Percentiles rank a stretch among this genome's conserved stretches.
Evolutionary conservation across 1,140 invertebrate species (phyloP).

Genomic region (Drosophila trapezifrons): DNA sequence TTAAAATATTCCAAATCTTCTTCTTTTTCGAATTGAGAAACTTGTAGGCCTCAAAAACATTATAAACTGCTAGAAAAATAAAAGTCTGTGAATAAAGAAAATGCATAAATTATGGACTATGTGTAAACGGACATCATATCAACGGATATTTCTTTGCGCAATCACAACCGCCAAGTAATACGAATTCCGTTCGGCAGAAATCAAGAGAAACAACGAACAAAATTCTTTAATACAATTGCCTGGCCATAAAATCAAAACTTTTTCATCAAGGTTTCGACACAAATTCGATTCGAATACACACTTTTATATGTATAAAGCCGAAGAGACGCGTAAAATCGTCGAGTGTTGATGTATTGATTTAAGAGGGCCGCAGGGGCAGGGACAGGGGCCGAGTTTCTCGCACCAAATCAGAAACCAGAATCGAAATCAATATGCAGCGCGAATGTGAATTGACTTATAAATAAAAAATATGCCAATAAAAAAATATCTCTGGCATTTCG

Average conservation of each 20-base stretch:
- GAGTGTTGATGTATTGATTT: slow-evolving; percentile 71
- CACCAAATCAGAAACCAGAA: slow-evolving; percentile 63
- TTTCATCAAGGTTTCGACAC: slow-evolving; percentile 71
- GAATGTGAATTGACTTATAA: slow-evolving; percentile 77
- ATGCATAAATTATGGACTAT: slow-evolving; percentile 17
- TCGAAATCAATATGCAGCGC: slow-evolving; percentile 56
- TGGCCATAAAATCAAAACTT: slow-evolving; percentile 40
- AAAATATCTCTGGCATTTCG: slow-evolving; percentile 54
- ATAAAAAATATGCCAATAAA: slow-evolving; percentile 72
- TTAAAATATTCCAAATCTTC: not conserved
- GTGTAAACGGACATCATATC: slow-evolving; percentile 48
- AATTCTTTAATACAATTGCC: slow-evolving; percentile 29
- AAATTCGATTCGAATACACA: slow-evolving; percentile 38
- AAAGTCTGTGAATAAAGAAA: slow-evolving; percentile 6
- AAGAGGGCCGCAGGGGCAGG: slow-evolving; percentile 3
- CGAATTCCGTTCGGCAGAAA: slow-evolving; percentile 10
- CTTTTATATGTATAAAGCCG: slow-evolving; percentile 19
- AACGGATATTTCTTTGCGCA: slow-evolving; percentile 24
- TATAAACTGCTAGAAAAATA: slow-evolving; percentile 14
- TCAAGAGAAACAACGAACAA: slow-evolving; percentile 8
- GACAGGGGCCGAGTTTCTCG: slow-evolving; percentile 18
- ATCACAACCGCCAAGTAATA: slow-evolving; percentile 3
- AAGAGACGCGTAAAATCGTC: slow-evolving; percentile 30
- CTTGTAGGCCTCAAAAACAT: not conserved
- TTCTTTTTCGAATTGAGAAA: not conserved